These are phyloP conservation scores for Amiota minor DNA, from an alignment of 2,888 invertebrate genomes.

Conservation along the genomic window DNA sequence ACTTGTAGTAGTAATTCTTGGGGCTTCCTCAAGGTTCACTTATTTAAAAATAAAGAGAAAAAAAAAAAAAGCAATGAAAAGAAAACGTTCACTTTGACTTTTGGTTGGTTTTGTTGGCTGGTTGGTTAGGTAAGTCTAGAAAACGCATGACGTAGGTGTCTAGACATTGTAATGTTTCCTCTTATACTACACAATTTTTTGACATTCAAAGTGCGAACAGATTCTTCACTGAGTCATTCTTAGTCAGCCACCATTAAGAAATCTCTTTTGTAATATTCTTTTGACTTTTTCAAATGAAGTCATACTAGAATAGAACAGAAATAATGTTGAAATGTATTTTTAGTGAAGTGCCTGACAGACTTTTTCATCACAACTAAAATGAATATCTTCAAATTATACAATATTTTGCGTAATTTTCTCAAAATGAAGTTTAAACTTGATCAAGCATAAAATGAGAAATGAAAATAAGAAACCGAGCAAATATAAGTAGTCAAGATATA, in stretches of 20 bases:
- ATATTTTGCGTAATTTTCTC: constrained; percentile 33
- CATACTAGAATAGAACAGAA: constrained; percentile 55
- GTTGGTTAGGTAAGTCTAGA: constrained; percentile 39
- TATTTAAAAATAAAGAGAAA: not conserved
- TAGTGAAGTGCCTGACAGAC: constrained; percentile 29
- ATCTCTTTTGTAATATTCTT: constrained; percentile 5
- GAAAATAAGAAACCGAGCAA: too few species aligned
- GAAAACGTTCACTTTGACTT: not conserved
- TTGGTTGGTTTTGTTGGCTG: not conserved
- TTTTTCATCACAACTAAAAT: constrained; percentile 22
- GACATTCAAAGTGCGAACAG: constrained; percentile 27
- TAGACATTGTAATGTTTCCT: constrained; percentile 70
- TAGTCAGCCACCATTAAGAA: constrained; percentile 18
- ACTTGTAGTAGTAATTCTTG: too few species aligned
- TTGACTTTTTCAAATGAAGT: constrained; percentile 51
- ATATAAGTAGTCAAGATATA: too few species aligned
- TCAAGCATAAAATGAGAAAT: too few species aligned
- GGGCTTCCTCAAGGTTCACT: too few species aligned
- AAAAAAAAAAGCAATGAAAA: not conserved
- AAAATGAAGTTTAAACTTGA: too few species aligned
- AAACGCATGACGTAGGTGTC: constrained; percentile 70
- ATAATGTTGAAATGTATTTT: constrained; percentile 57
- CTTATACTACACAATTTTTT: constrained; percentile 40
- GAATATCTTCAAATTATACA: constrained; percentile 13
- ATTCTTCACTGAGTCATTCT: constrained; percentile 17